Conservation (phyloP, 2,113 vertebrate genomes). For the Andinoacara biseriatus region DNA sequence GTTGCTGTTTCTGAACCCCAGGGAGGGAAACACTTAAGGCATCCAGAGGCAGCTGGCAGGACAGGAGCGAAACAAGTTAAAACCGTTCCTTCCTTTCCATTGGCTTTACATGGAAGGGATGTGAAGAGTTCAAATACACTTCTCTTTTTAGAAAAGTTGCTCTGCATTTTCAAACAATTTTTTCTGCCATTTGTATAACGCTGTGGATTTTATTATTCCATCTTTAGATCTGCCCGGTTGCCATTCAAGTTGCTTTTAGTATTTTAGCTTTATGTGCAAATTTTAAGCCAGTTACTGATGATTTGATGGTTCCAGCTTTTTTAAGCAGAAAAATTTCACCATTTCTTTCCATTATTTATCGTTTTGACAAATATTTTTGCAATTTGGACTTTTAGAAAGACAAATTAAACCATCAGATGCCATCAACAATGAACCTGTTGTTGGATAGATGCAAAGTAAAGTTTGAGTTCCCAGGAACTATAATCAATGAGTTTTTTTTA, state of each 20-base stretch:
- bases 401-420: not conserved
- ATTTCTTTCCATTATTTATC: not conserved
- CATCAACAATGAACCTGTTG: too few relatives aligned
- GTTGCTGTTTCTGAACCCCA: slow-evolving; percentile 38
- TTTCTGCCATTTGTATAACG: not conserved
- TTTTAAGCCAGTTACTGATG: not conserved
- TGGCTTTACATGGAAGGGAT: not conserved
- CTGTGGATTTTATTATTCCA: not conserved
- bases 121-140: not conserved
- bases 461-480: not conserved
- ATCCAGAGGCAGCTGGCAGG: slow-evolving; percentile 3
- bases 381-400: not conserved
- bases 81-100: not conserved
- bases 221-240: not conserved
- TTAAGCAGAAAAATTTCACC: not conserved
- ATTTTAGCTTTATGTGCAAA: not conserved
- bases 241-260: not conserved
- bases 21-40: slow-evolving; percentile 28
- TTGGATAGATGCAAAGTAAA: too few relatives aligned
- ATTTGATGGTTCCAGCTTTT: not conserved
- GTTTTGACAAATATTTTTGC: not conserved
- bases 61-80: slow-evolving; percentile 5
- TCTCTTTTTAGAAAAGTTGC: not conserved
- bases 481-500: not conserved
- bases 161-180: not conserved